Base-by-base conservation (phyloP, 2,113 vertebrate genomes). In the Larimichthys polyactis region DNA sequence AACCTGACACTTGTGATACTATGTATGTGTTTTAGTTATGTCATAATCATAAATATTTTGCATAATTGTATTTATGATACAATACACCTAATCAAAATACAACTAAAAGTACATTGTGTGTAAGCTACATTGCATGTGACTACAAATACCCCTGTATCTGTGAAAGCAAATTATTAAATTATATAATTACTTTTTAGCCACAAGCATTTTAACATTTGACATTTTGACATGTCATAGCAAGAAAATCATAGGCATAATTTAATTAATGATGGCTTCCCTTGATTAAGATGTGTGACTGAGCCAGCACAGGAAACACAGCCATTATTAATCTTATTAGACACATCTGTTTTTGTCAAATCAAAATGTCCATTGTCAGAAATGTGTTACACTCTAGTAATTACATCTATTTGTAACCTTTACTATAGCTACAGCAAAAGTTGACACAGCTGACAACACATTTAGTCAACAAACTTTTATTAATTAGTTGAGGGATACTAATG, bases 391-490 rank as follows among this genome's bases (percentile, higher is more conserved):
- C 7, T 15, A 4, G 27, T 3, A 40, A 19, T 43, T 40, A 60
- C 54, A 66, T 4, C 3, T 9, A 52, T 15, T 71, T 71, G 14
- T 68, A 5, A 27, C 4, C 7, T 19, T 1, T 16, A 4, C 19
- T 20, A 16, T 7, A 40, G 36, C 36, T 40, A 46, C 16, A 48
- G 36, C 5, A 12, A 79, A 44, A 29, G 0, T 16, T 65, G 19
- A 84, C 51, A 69, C 54, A 78, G 1, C 43, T 16, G 19, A 88
- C 73, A 40, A 75, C 76, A 87, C 51, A 73, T 79, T 91, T 95
- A 93, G 90, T 94, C 91, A 96, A 94, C 89, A 95, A 95, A 94
- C 93, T 87, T 95, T 95, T 95, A 96, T 96, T 96, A 94, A 93
- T 93, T 93, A 94, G 89, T 94, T 93, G 76, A 95, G 90, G 92